Evolutionary conservation across 2,797 vertebrate genomes (phyloP), one percentile per base, ranked within the genome.

Genomic region (Myoxocephalus aenaeus): DNA sequence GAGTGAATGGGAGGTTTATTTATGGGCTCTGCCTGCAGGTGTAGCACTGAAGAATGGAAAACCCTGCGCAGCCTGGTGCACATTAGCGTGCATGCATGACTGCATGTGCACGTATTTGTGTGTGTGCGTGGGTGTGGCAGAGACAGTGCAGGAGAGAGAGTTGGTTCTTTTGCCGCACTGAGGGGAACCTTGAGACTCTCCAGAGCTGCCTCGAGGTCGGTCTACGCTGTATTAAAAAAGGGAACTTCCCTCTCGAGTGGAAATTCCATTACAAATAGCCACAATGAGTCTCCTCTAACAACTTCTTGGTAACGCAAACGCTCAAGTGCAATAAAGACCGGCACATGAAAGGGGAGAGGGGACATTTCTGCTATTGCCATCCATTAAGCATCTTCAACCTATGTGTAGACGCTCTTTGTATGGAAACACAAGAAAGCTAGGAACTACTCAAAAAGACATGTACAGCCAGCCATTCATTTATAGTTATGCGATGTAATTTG

Each of bases 241-340:
- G 74, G 59, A 81, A 82, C 18, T 75, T 77, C 50, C 70, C 56
- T 73, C 61, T 79, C 27, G 66, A 11, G n/a, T 81, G 84, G 82
- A 92, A 84, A 85, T 77, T 89, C 83, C 82, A 84, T 87, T 72
- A 78, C 67, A 85, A 80, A 75, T 53, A 40, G 59, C 74, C 68
- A 79, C 64, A 79, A 72, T 80, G 56, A 73, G 63, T 82, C 65
- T 81, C 56, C 71, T 76, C 63, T 82, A 68, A 81, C 10, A 15
- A 76, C 69, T 79, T 80, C 58, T 76, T 56, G 27, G 40, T 38
- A 66, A 67, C 62, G 54, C 42, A 75, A 74, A 65, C 59, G 54
- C 69, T 44, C 25, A 53, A 25, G 54, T 17, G 29, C 69, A 64
- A 46, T 46, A 58, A 61, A 64, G 51, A 36, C 22, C 14, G 38